A percentile compares a stretch with the other conserved stretches of the same genome.
Evolutionary conservation across 1,140 invertebrate genomes (phyloP).

Genomic region (Mamestra configurata): DNA sequence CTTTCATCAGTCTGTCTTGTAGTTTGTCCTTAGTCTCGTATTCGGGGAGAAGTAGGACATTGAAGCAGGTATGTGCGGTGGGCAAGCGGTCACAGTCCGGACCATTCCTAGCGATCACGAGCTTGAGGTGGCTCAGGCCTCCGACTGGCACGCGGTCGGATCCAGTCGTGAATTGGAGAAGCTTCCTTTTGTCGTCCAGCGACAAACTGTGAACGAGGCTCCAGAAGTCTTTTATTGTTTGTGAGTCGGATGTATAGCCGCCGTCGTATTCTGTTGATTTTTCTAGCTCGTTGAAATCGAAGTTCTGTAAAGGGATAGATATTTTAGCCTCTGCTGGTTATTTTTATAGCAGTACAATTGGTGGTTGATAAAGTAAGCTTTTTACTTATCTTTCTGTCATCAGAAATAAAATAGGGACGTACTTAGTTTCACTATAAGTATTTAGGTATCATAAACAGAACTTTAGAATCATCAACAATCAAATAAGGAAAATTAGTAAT

Average conservation of each 20-base stretch:
- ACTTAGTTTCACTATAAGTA: conserved; percentile 75
- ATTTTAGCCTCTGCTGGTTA: too few species aligned
- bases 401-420: neutral
- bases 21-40: conserved; percentile 95
- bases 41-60: conserved; percentile 97
- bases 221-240: conserved; percentile 97
- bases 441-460: too few species aligned
- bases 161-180: conserved; percentile 98
- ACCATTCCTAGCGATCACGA: conserved; percentile 94
- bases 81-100: conserved; percentile 94
- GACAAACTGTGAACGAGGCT: conserved; percentile 96
- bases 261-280: conserved; percentile 97
- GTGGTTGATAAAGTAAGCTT: too few species aligned
- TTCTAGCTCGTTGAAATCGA: conserved; percentile 96
- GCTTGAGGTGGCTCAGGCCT: conserved; percentile 96
- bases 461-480: too few species aligned
- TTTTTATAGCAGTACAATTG: neutral
- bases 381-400: too few species aligned
- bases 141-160: conserved; percentile 98
- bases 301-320: conserved; percentile 87
- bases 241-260: conserved; percentile 95
- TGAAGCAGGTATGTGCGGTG: conserved; percentile 98
- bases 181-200: conserved; percentile 95
- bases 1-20: conserved; percentile 95
- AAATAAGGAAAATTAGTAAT: too few species aligned